Conservation (phyloP, 2,113 vertebrate genomes). For the Hippolais icterina region DNA sequence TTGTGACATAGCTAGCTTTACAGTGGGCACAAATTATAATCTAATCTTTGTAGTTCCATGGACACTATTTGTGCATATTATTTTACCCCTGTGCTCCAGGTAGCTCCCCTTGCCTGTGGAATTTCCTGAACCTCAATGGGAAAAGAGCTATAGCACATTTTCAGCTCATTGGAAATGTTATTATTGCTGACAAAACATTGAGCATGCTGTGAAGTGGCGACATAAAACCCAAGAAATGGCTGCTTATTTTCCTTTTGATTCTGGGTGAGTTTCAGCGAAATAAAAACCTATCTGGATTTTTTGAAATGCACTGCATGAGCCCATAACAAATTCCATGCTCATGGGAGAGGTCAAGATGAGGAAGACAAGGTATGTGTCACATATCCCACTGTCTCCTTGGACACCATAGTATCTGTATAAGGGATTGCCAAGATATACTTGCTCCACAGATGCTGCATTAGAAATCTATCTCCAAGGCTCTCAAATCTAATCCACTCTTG, state of each 20-base stretch:
- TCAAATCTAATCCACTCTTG: not conserved
- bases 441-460: not conserved
- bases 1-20: not conserved
- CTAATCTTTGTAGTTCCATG: conserved; percentile 20
- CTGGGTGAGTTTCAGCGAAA: not conserved
- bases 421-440: not conserved
- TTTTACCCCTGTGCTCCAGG: not conserved
- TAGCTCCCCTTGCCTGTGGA: not conserved
- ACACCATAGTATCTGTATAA: rapidly evolving
- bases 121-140: conserved; percentile 24
- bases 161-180: conserved; percentile 26
- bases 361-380: not conserved
- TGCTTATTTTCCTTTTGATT: conserved; percentile 2
- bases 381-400: not conserved
- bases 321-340: not conserved
- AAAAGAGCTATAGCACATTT: conserved; percentile 24
- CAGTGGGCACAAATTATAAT: not conserved
- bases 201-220: not conserved
- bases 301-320: not conserved
- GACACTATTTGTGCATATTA: not conserved
- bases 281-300: not conserved
- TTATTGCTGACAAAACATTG: conserved; percentile 17
- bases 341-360: not conserved
- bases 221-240: not conserved
- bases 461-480: not conserved